These are phyloP conservation scores for Epinephelus malabaricus DNA, from an alignment of 2,797 vertebrate genomes.

Conservation along the genomic window DNA sequence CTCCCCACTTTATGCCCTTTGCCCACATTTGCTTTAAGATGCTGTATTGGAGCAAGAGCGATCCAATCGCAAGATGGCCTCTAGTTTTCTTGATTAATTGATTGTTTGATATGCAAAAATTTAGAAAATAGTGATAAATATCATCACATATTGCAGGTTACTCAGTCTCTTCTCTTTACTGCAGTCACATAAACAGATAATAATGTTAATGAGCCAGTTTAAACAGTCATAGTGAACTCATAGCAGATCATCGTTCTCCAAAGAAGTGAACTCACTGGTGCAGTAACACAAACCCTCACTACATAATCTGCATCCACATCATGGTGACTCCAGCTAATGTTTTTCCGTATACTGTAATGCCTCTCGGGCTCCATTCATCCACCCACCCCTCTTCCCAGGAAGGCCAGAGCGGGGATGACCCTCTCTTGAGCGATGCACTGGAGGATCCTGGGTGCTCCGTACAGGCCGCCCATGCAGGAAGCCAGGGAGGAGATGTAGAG, in stretches of 20 bases:
- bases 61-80: too few species aligned
- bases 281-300: slow-evolving; percentile 13
- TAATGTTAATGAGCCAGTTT: not conserved
- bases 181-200: too few species aligned
- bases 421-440: slow-evolving; percentile 97
- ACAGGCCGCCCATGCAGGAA: slow-evolving; percentile 98
- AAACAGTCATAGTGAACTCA: not conserved
- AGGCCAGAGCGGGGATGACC: slow-evolving; percentile 91
- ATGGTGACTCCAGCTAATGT: slow-evolving; percentile 2
- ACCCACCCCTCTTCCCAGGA: slow-evolving; percentile 93
- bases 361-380: slow-evolving; percentile 18
- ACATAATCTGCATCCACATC: slow-evolving; percentile 13
- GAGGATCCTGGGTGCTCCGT: slow-evolving; percentile 96
- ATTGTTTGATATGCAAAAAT: too few species aligned
- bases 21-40: too few species aligned
- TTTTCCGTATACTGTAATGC: not conserved
- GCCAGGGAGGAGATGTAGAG: slow-evolving; percentile 98
- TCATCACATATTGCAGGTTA: too few species aligned
- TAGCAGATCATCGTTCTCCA: not conserved
- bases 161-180: too few species aligned
- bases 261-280: not conserved
- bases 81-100: too few species aligned
- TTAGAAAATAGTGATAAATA: too few species aligned
- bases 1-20: too few species aligned
- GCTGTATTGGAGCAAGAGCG: too few species aligned